phyloP scores from a whole-genome alignment of 2,797 vertebrate genomes.

The Mareca strepera region DNA sequence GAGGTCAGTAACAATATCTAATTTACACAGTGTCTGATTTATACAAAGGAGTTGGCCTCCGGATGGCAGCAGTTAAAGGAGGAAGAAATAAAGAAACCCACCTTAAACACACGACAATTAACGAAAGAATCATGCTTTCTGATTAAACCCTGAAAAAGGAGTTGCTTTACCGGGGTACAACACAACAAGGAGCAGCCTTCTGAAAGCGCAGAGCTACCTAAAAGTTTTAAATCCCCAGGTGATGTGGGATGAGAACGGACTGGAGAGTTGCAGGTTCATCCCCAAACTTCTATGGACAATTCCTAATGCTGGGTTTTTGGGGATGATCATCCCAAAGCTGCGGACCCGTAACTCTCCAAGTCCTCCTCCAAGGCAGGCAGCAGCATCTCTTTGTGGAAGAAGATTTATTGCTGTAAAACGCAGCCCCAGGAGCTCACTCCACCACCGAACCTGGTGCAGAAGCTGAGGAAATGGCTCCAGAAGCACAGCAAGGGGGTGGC shows the following conservation, averaged over 20 bases:
- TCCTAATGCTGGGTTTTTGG: neutral
- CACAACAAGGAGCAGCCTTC: neutral
- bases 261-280: neutral
- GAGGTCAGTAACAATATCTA: neutral
- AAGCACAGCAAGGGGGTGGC: neutral
- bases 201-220: neutral
- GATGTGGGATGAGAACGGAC: neutral
- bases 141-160: neutral
- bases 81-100: neutral
- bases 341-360: neutral
- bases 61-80: slow-evolving; percentile 59
- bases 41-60: slow-evolving; percentile 33
- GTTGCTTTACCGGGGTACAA: neutral
- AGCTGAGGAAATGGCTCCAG: neutral
- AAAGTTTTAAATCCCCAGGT: neutral
- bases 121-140: neutral
- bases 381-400: no score
- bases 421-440: fast-evolving
- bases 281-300: neutral
- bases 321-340: neutral
- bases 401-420: neutral
- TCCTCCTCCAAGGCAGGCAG: neutral
- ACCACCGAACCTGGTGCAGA: neutral
- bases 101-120: neutral
- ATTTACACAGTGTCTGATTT: neutral